Evolutionary conservation across 2,113 vertebrate species (phyloP).

Genomic region (Hippoglossus stenolepis): DNA sequence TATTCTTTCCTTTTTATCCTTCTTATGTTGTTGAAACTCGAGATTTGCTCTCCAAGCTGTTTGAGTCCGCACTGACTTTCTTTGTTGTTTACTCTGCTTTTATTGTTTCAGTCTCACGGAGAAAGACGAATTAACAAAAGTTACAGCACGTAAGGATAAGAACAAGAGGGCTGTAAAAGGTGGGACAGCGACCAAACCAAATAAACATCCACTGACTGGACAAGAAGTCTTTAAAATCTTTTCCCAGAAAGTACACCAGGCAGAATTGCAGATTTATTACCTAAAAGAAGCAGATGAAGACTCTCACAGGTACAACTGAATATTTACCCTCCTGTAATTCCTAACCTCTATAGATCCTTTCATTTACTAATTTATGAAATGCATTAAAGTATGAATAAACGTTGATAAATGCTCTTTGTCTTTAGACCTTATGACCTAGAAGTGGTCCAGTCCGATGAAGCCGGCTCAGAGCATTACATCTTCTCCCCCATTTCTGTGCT

Average conservation of each 20-base stretch:
- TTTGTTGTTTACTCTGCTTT: conserved; percentile 4
- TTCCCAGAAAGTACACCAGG: conserved; percentile 31
- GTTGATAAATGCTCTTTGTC: neutral
- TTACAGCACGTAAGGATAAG: conserved; percentile 9
- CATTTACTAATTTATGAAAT: neutral
- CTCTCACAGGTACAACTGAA: conserved; percentile 59
- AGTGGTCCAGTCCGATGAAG: conserved; percentile 71
- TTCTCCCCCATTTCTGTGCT: conserved; percentile 83
- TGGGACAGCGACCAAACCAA: neutral
- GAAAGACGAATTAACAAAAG: conserved; percentile 15
- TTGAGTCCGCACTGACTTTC: neutral
- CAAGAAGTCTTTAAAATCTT: conserved; percentile 64
- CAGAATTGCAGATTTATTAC: conserved; percentile 54
- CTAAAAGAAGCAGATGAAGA: conserved; percentile 60
- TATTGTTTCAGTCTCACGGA: conserved; percentile 53
- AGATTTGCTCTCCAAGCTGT: neutral
- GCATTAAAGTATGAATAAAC: neutral
- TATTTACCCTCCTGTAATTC: neutral
- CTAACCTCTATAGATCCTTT: neutral
- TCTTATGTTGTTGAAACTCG: neutral
- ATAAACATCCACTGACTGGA: conserved; percentile 48
- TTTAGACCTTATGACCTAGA: conserved; percentile 85
- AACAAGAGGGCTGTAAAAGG: conserved; percentile 11
- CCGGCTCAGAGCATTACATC: conserved; percentile 83
- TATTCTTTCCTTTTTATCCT: neutral